These are phyloP conservation scores for Athalia circularis DNA, from an alignment of 2,888 invertebrate species.

Conservation along the genomic window DNA sequence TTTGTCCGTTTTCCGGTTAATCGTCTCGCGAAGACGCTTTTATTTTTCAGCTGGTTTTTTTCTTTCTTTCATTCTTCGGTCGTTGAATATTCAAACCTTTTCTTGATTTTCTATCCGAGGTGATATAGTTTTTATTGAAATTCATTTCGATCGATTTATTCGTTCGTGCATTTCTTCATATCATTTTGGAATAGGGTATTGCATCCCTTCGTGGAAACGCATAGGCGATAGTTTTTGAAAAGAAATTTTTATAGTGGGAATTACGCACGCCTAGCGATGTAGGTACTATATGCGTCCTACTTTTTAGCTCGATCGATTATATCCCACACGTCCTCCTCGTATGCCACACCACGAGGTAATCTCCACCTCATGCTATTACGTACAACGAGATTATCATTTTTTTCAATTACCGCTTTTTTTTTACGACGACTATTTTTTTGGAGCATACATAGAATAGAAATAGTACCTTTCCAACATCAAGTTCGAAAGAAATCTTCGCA, in stretches of 20 bases:
- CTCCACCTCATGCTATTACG: not conserved
- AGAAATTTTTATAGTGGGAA: slow-evolving; percentile 16
- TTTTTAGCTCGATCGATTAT: slow-evolving; percentile 46
- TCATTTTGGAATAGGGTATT: not conserved
- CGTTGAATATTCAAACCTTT: too few relatives aligned
- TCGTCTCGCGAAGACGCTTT: not conserved
- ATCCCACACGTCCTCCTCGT: slow-evolving; percentile 36
- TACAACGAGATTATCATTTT: slow-evolving; percentile 9
- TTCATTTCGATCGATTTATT: too few relatives aligned
- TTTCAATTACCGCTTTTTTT: not conserved
- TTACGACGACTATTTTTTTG: too few relatives aligned
- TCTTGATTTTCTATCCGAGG: too few relatives aligned
- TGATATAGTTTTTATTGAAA: too few relatives aligned
- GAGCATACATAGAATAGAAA: too few relatives aligned
- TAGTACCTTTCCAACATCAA: too few relatives aligned
- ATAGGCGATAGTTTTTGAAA: not conserved
- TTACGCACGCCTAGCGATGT: slow-evolving; percentile 20
- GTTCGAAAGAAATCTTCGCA: too few relatives aligned
- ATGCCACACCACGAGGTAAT: slow-evolving; percentile 24
- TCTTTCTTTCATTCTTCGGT: not conserved
- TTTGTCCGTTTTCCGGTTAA: slow-evolving; percentile 52
- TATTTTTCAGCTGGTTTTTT: slow-evolving; percentile 10
- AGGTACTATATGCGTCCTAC: slow-evolving; percentile 27
- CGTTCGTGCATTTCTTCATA: too few relatives aligned
- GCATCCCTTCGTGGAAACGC: not conserved